phyloP scores from a whole-genome alignment of 2,888 invertebrate species.

The Phalangium opilio region DNA sequence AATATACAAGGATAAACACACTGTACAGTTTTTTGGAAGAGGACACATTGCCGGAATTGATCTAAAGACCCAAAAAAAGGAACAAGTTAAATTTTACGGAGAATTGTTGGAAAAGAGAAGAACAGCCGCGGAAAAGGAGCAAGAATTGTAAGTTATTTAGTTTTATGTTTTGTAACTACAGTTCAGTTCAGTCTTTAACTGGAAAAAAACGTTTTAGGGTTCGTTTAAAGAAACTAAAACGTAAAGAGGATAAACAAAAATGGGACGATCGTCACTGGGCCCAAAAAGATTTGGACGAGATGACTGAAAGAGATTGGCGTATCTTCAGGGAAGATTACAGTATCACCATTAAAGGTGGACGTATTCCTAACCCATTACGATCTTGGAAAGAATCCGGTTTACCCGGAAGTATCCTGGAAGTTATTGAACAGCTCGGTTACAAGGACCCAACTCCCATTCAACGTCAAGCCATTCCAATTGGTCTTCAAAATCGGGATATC shows the following conservation, averaged over 20 bases:
- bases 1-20: constrained; percentile 85
- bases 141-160: constrained; percentile 58
- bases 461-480: constrained; percentile 97
- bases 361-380: constrained; percentile 86
- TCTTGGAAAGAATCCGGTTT: constrained; percentile 88
- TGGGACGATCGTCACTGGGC: constrained; percentile 99
- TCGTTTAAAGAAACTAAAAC: constrained; percentile 75
- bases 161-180: no score
- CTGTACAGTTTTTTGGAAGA: constrained; percentile 88
- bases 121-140: constrained; percentile 91
- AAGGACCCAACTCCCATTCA: constrained; percentile 99
- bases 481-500: constrained; percentile 57
- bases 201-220: constrained; percentile 35
- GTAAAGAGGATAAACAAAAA: constrained; percentile 92
- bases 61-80: constrained; percentile 60
- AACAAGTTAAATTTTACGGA: constrained; percentile 93
- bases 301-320: constrained; percentile 99
- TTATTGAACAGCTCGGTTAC: constrained; percentile 86
- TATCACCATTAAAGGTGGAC: constrained; percentile 74
- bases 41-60: constrained; percentile 97
- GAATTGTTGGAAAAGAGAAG: constrained; percentile 84
- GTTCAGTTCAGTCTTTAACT: no score
- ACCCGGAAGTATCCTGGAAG: constrained; percentile 75
- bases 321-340: constrained; percentile 99
- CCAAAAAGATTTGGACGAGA: constrained; percentile 80